phyloP scores from a whole-genome alignment of 2,113 vertebrate species.

The Vulpes vulpes region DNA sequence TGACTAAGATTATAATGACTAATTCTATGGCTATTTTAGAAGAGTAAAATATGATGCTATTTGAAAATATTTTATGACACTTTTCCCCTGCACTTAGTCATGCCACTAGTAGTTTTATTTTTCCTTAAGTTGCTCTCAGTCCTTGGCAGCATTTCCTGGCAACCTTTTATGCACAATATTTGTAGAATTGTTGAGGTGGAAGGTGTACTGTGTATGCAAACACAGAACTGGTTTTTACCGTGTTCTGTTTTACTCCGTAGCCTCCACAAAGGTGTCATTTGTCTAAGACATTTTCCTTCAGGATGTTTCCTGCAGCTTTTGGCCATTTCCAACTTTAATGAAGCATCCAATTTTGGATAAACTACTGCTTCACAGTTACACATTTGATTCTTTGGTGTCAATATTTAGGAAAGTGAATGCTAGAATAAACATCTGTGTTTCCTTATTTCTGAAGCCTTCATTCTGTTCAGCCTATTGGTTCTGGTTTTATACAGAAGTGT shows the following conservation, averaged over 20 bases:
- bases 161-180: conserved; percentile 61
- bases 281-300: conserved; percentile 64
- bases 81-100: conserved; percentile 13
- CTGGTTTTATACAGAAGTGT: conserved; percentile 29
- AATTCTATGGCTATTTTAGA: conserved; percentile 8
- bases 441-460: conserved; percentile 65
- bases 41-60: conserved; percentile 46
- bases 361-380: conserved; percentile 54
- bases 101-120: conserved; percentile 40
- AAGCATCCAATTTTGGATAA: conserved; percentile 64
- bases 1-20: not conserved
- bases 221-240: conserved; percentile 56
- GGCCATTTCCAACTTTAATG: conserved; percentile 44
- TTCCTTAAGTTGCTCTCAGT: conserved; percentile 57
- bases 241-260: conserved; percentile 42
- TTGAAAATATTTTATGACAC: conserved; percentile 55
- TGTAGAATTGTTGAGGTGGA: conserved; percentile 75
- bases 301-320: conserved; percentile 67
- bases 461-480: conserved; percentile 65
- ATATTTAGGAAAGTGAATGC: conserved; percentile 75
- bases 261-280: conserved; percentile 67
- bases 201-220: conserved; percentile 64
- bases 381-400: conserved; percentile 73
- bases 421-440: conserved; percentile 75
- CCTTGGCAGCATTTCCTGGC: conserved; percentile 55